Percentiles rank a stretch among this genome's conserved stretches.
Evolutionary conservation across 2,888 invertebrate species (phyloP).

Genomic region (Hypselothyrea guttata): DNA sequence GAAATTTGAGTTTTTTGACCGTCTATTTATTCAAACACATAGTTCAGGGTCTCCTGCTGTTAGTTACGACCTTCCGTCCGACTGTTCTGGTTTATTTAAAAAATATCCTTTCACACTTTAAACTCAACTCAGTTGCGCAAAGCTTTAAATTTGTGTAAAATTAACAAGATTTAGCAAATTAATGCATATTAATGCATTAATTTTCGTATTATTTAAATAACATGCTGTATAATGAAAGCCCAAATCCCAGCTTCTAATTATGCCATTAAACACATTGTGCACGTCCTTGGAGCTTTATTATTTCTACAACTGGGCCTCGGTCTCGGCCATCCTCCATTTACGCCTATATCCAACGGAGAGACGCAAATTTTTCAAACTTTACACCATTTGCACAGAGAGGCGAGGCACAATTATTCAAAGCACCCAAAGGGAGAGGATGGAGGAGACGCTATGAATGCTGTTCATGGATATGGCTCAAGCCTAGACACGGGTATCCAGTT

Average conservation of each 20-base stretch:
- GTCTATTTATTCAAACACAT: too few relatives aligned
- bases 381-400: conserved; percentile 44
- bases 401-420: conserved; percentile 66
- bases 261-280: not conserved
- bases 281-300: conserved; percentile 8
- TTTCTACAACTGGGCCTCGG: not conserved
- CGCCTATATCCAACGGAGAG: conserved; percentile 41
- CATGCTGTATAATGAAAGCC: too few relatives aligned
- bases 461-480: conserved; percentile 37
- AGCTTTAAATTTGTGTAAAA: not conserved
- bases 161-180: too few relatives aligned
- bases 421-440: conserved; percentile 15
- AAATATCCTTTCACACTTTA: too few relatives aligned
- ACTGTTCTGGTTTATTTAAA: too few relatives aligned
- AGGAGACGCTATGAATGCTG: conserved; percentile 3
- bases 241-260: too few relatives aligned
- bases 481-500: conserved; percentile 69
- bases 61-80: too few relatives aligned
- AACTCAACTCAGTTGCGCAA: too few relatives aligned
- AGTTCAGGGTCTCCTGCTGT: too few relatives aligned
- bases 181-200: too few relatives aligned
- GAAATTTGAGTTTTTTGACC: too few relatives aligned
- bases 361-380: conserved; percentile 72
- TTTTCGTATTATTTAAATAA: too few relatives aligned
- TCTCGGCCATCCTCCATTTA: conserved; percentile 9